Conservation (phyloP, 2,113 vertebrate species). For the Smithornis capensis region DNA sequence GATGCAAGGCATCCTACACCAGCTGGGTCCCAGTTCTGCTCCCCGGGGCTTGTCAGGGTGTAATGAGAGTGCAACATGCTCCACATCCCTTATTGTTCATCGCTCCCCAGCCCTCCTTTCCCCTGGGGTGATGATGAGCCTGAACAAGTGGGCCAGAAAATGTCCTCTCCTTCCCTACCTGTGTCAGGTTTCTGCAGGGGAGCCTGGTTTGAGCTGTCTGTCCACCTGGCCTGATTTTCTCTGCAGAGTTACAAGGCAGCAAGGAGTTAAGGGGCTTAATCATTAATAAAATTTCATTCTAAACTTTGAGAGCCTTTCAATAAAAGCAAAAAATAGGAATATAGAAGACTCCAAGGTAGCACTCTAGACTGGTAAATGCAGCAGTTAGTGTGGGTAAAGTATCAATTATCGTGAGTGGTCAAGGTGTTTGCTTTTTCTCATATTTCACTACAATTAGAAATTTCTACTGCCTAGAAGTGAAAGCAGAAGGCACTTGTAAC, state of each 20-base stretch:
- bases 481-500: neutral
- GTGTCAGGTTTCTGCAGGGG: neutral
- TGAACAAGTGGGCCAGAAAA: neutral
- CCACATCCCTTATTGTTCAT: neutral
- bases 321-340: neutral
- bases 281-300: neutral
- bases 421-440: neutral
- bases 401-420: neutral
- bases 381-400: neutral
- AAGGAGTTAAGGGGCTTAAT: neutral
- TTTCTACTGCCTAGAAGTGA: neutral
- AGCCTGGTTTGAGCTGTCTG: neutral
- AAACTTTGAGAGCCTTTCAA: neutral
- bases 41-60: fast-evolving
- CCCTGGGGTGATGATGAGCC: neutral
- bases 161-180: neutral
- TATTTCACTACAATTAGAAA: neutral
- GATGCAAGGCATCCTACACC: neutral
- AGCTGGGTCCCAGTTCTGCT: neutral
- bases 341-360: neutral
- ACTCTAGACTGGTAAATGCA: neutral
- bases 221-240: neutral
- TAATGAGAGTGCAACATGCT: neutral
- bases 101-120: neutral
- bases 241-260: neutral